Conservation (phyloP, 2,797 vertebrate genomes). For the Fringilla coelebs region DNA sequence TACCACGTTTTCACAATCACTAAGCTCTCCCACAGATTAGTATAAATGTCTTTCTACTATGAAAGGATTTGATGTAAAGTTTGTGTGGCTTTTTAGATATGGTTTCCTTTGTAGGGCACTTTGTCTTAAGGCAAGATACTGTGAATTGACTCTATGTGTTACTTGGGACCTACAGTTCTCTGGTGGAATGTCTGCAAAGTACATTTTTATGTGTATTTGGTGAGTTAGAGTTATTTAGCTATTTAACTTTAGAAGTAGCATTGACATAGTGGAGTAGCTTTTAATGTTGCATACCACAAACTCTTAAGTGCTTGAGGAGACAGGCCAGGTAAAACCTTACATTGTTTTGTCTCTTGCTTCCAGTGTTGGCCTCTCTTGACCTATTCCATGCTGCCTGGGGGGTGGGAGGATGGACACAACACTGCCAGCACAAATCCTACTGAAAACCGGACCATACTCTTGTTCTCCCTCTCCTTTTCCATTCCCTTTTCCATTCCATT, state of each 20-base stretch:
- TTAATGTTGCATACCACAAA: neutral
- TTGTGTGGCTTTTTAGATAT: constrained; percentile 2
- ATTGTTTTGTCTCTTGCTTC: neutral
- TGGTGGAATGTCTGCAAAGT: constrained; percentile 25
- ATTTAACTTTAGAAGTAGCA: constrained; percentile 37
- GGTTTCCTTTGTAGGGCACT: constrained; percentile 33
- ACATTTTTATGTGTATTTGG: constrained; percentile 12
- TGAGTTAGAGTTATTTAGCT: constrained; percentile 24
- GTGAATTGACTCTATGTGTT: constrained; percentile 6
- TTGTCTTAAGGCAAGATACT: constrained; percentile 49
- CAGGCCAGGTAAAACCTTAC: neutral
- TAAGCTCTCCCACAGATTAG: neutral
- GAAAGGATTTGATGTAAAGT: constrained; percentile 13
- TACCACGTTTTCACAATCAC: neutral
- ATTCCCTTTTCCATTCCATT: too few species aligned
- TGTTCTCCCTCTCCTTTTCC: neutral
- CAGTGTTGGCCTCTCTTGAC: neutral
- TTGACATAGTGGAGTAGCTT: neutral
- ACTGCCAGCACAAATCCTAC: neutral
- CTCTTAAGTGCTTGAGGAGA: neutral
- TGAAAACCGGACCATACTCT: neutral
- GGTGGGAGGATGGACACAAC: neutral
- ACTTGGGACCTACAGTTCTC: constrained; percentile 18
- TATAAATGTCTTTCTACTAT: neutral
- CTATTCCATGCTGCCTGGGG: neutral